phyloP scores from a whole-genome alignment of 2,888 invertebrate species.

The Epirrita christyi region DNA sequence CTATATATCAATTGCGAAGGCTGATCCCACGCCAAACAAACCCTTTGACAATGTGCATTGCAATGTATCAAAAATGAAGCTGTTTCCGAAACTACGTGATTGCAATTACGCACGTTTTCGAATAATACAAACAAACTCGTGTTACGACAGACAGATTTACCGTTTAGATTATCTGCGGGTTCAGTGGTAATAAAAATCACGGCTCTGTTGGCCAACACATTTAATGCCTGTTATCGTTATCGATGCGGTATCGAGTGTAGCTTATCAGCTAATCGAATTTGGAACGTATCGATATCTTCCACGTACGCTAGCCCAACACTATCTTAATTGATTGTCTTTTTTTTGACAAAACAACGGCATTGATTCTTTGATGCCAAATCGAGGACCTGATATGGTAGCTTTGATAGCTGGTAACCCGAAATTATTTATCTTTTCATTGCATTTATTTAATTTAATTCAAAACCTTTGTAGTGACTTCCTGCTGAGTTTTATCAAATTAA shows the following conservation, averaged over 20 bases:
- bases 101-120: conserved; percentile 25
- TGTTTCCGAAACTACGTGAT: conserved; percentile 22
- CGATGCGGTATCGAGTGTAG: conserved; percentile 77
- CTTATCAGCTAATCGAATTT: conserved; percentile 82
- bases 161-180: conserved; percentile 60
- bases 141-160: conserved; percentile 48
- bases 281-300: conserved; percentile 78
- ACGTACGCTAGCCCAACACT: conserved; percentile 72
- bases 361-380: conserved; percentile 62
- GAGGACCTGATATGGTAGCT: conserved; percentile 40
- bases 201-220: conserved; percentile 74
- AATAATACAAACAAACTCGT: conserved; percentile 26
- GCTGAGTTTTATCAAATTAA: not conserved
- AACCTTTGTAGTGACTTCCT: conserved; percentile 27
- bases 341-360: conserved; percentile 70
- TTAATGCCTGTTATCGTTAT: conserved; percentile 78
- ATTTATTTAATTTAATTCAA: conserved; percentile 27
- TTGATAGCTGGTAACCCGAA: conserved; percentile 31
- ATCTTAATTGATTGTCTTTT: conserved; percentile 82
- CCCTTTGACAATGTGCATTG: not conserved
- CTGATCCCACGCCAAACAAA: not conserved
- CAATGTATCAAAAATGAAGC: conserved; percentile 18
- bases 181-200: conserved; percentile 81
- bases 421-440: conserved; percentile 28
- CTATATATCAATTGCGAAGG: no score